Conservation (phyloP, 2,797 vertebrate genomes). For the Adelosebastes latens region DNA sequence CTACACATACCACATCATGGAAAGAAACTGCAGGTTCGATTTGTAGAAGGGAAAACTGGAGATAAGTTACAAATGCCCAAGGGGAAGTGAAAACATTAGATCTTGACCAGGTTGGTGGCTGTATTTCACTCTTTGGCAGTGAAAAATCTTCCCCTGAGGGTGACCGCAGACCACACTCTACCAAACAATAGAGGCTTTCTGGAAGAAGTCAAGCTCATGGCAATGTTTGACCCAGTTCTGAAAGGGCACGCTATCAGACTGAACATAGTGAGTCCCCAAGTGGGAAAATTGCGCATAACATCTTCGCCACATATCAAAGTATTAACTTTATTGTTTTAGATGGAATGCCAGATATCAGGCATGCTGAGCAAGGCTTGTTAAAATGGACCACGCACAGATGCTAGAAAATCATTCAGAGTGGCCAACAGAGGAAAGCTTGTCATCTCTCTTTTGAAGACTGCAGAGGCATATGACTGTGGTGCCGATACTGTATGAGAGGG, state of each 20-base stretch:
- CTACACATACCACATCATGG: background rate
- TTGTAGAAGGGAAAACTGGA: conserved; percentile 5
- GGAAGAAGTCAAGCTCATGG: conserved; percentile 34
- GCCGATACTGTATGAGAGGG: background rate
- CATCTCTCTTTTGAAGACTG: background rate
- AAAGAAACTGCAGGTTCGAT: background rate
- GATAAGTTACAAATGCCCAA: background rate
- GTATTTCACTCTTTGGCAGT: conserved; percentile 25
- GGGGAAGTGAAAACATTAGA: conserved; percentile 22
- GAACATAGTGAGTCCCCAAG: conserved; percentile 1
- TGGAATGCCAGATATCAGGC: background rate
- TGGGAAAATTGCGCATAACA: conserved; percentile 5
- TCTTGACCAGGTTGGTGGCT: conserved; percentile 15
- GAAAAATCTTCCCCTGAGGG: conserved; percentile 25
- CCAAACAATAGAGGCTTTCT: conserved; percentile 40
- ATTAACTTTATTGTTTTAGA: conserved; percentile 2
- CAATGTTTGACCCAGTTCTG: conserved; percentile 52
- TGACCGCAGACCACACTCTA: conserved; percentile 13
- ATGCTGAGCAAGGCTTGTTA: background rate
- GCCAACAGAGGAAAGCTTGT: background rate
- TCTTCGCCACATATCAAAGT: background rate
- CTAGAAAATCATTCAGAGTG: background rate
- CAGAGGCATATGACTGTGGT: background rate
- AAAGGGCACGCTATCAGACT: conserved; percentile 38
- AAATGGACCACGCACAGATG: background rate